Evolutionary conservation across 1,140 invertebrate genomes (phyloP).

Genomic region (Aphaenogaster ashmeadi): DNA sequence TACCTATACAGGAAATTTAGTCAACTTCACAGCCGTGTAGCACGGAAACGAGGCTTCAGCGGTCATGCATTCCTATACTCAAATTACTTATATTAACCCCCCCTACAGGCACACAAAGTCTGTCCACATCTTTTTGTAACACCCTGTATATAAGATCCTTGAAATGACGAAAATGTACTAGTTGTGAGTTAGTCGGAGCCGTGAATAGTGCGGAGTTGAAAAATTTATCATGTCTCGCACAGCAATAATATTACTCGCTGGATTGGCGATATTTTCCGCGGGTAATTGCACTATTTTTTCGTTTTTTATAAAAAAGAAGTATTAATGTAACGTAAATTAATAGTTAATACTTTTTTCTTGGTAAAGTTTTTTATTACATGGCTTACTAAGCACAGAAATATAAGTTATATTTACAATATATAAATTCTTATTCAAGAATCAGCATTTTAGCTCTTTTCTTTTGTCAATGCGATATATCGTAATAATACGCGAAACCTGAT

Average conservation of each 20-base stretch:
- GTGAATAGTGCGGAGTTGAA: neutral
- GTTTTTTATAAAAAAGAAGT: neutral
- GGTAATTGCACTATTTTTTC: conserved; percentile 25
- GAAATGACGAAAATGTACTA: neutral
- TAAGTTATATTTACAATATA: neutral
- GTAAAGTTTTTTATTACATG: neutral
- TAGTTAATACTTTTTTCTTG: neutral
- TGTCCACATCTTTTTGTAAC: too few relatives aligned
- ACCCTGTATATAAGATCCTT: neutral
- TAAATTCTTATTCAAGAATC: neutral
- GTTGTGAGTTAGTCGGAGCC: neutral
- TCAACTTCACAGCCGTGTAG: too few relatives aligned
- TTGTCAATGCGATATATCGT: neutral
- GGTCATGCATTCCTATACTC: too few relatives aligned
- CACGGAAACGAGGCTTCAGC: too few relatives aligned
- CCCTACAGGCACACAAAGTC: too few relatives aligned
- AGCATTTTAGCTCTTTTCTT: neutral
- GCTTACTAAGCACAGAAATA: neutral
- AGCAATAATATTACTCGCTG: neutral
- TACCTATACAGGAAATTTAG: too few relatives aligned
- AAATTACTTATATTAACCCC: too few relatives aligned
- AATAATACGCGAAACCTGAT: neutral
- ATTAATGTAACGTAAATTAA: neutral
- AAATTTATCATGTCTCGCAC: conserved; percentile 24
- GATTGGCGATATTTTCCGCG: neutral